A percentile compares a stretch with the other conserved stretches of the same genome.
Conservation (phyloP, 1,140 invertebrate species). For the Trachymyrmex septentrionalis region DNA sequence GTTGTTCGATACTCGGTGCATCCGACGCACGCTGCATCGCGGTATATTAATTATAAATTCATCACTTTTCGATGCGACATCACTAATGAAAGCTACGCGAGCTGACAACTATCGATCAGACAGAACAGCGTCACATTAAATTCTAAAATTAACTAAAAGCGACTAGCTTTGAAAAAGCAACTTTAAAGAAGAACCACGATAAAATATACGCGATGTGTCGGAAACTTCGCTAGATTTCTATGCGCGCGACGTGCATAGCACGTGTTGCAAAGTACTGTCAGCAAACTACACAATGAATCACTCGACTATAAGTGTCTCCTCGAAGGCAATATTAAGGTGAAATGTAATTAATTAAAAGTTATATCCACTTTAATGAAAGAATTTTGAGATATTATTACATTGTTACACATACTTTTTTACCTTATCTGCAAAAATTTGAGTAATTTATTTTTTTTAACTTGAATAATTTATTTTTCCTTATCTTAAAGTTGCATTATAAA, state of each 20-base stretch:
- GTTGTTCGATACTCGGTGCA: slow-evolving; percentile 50
- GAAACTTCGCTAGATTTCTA: slow-evolving; percentile 4
- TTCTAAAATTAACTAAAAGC: slow-evolving; percentile 72
- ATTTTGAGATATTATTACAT: slow-evolving; percentile 1
- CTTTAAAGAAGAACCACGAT: slow-evolving; percentile 53
- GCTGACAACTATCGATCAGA: slow-evolving; percentile 65
- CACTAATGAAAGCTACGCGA: slow-evolving; percentile 62
- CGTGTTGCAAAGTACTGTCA: slow-evolving; percentile 15
- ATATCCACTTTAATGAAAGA: background rate
- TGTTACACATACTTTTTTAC: background rate
- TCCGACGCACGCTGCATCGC: background rate
- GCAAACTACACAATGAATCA: slow-evolving; percentile 36
- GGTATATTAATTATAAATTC: slow-evolving; percentile 65
- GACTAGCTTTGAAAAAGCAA: slow-evolving; percentile 39
- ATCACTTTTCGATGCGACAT: slow-evolving; percentile 61
- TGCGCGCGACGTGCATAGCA: background rate
- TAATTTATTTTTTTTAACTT: background rate
- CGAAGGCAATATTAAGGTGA: background rate
- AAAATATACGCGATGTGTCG: slow-evolving; percentile 4
- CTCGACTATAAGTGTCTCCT: background rate
- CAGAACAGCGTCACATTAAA: slow-evolving; percentile 63
- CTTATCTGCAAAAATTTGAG: background rate
- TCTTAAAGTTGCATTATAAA: background rate
- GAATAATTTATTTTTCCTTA: background rate
- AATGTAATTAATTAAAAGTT: slow-evolving; percentile 8